phyloP scores from a whole-genome alignment of 2,888 invertebrate species.

The Ecliptopera silaceata region DNA sequence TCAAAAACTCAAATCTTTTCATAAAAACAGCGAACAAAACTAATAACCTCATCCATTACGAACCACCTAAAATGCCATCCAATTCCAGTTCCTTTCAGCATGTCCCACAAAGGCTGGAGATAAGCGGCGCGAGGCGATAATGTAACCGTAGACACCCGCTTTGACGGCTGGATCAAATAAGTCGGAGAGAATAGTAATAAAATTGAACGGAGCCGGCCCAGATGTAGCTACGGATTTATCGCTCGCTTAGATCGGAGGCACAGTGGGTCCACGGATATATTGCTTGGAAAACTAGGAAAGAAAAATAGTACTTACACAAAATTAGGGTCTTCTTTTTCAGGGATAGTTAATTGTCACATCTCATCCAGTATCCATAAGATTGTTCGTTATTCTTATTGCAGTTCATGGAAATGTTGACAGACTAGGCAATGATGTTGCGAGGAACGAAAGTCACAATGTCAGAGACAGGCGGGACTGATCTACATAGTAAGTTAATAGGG shows the following conservation, averaged over 20 bases:
- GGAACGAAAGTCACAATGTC: no score
- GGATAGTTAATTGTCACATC: no score
- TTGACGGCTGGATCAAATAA: constrained; percentile 82
- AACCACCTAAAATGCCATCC: constrained; percentile 25
- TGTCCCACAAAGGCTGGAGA: constrained; percentile 43
- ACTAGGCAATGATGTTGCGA: neutral
- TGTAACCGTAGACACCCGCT: constrained; percentile 69
- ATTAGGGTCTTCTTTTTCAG: no score
- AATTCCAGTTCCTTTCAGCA: constrained; percentile 27
- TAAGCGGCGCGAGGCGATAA: constrained; percentile 65
- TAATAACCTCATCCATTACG: constrained; percentile 26
- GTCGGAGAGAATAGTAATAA: constrained; percentile 81
- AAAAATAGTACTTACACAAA: no score
- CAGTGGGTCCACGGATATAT: constrained; percentile 45
- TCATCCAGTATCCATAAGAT: no score
- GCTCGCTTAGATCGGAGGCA: constrained; percentile 48
- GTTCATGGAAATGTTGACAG: no score
- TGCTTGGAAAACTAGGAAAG: no score
- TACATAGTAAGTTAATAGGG: no score
- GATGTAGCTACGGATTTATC: constrained; percentile 81
- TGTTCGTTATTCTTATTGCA: no score
- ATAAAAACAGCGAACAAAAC: constrained; percentile 10
- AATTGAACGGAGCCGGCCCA: constrained; percentile 79
- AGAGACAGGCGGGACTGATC: no score
- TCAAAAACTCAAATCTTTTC: neutral